These are phyloP conservation scores for Aelia acuminata DNA, from an alignment of 2,888 invertebrate species.

Conservation along the genomic window DNA sequence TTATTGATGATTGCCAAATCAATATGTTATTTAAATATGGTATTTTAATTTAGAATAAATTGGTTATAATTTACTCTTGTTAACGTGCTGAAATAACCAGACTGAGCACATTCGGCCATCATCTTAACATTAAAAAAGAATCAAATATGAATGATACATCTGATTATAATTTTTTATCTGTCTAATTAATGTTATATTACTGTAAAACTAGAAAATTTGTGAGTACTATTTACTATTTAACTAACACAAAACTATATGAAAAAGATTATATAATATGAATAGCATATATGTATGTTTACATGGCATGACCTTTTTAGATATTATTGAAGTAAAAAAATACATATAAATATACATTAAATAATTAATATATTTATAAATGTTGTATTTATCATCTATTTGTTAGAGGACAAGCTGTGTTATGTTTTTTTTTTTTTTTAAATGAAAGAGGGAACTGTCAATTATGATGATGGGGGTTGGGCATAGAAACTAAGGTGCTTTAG, in stretches of 20 bases:
- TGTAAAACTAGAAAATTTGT: not conserved
- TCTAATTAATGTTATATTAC: constrained; percentile 21
- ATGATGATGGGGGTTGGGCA: constrained; percentile 58
- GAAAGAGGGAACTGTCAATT: constrained; percentile 50
- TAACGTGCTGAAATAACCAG: not conserved
- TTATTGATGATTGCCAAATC: not conserved
- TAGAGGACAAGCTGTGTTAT: not conserved
- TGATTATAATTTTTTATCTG: constrained; percentile 23
- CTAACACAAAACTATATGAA: constrained; percentile 45
- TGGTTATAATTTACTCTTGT: not conserved
- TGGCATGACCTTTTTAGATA: constrained; percentile 56
- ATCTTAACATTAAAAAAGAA: not conserved
- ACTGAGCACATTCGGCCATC: constrained; percentile 2
- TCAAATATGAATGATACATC: not conserved
- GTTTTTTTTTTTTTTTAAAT: not conserved
- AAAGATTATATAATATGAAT: constrained; percentile 49
- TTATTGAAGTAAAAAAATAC: constrained; percentile 40
- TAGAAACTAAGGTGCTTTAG: constrained; percentile 48
- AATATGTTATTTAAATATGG: not conserved
- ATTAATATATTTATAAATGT: constrained; percentile 57
- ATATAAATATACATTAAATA: constrained; percentile 44
- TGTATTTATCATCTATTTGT: constrained; percentile 55
- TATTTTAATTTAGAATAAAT: not conserved
- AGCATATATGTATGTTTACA: constrained; percentile 54
- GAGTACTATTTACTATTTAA: constrained; percentile 36